Conservation (phyloP, 2,113 vertebrate genomes). For the Macroglossus sobrinus region DNA sequence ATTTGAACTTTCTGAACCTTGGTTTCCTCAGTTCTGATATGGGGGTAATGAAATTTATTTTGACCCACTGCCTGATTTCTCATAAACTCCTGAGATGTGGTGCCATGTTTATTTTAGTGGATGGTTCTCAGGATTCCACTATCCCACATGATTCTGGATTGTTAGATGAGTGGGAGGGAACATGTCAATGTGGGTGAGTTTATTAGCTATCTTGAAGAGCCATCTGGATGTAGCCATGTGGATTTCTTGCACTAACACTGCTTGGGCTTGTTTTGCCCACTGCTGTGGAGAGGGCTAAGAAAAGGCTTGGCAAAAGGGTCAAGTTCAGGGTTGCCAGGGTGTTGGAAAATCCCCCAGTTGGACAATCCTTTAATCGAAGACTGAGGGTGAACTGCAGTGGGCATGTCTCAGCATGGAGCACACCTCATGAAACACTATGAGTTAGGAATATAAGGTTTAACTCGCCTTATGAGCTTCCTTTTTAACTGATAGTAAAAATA, state of each 20-base stretch:
- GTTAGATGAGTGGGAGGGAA: neutral
- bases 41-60: neutral
- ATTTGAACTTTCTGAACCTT: neutral
- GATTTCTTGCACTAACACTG: neutral
- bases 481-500: neutral
- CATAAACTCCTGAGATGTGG: neutral
- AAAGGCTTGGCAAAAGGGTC: neutral
- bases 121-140: rapidly evolving
- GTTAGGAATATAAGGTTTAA: neutral
- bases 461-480: neutral
- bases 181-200: neutral
- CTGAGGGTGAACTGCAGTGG: rapidly evolving
- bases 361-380: neutral
- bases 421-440: neutral
- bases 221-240: neutral
- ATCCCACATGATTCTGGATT: neutral
- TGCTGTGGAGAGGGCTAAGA: neutral
- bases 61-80: neutral
- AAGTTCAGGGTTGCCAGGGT: rapidly evolving
- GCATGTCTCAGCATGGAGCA: rapidly evolving
- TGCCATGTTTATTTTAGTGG: neutral
- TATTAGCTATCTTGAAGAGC: neutral
- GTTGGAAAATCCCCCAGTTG: neutral
- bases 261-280: rapidly evolving
- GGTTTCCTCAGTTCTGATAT: neutral